Base-by-base conservation (phyloP, 2,797 vertebrate genomes). In the Notolepis coatsorum region DNA sequence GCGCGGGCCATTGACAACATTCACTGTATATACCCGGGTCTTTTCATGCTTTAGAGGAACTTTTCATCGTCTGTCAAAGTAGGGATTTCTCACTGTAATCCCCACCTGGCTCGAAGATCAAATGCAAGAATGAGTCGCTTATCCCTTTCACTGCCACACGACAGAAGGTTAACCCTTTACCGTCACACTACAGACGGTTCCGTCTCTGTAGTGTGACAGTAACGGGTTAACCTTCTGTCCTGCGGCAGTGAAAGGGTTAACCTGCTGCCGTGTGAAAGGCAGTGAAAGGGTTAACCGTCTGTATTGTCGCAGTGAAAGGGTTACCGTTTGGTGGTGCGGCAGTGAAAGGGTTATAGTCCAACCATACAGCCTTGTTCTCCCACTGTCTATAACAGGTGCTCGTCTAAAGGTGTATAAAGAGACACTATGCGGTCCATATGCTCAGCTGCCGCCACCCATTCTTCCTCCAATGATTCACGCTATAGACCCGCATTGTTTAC, bases 331-430 rank as follows among this genome's bases (percentile, higher is more conserved):
- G n/a, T n/a, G n/a, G n/a, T n/a, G n/a, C n/a, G n/a, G n/a, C n/a
- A n/a, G n/a, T n/a, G n/a, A n/a, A n/a, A n/a, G n/a, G n/a, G n/a
- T n/a, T n/a, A 82, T 61, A 71, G 80, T 57, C 76, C 68, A 60
- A 75, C 77, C 77, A 72, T 80, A 65, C 77, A 79, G 76, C 75
- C 73, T 47, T 20, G 70, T 74, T 73, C 77, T 84, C 75, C 74
- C 75, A 85, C 85, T 86, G 84, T 80, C n/a, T n/a, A 54, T 73
- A 92, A 89, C 90, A 92, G 91, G 89, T 91, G 90, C 86, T 88
- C 85, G 86, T 84, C 67, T 38, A 31, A 81, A 76, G 71, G 75
- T 38, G 65, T 66, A 61, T n/a, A 67, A 76, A 85, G 78, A 71
- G 64, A 72, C 67, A 71, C 55, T 48, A 47, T 59, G n/a, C n/a